A percentile compares a stretch with the other conserved stretches of the same genome.
Conservation (phyloP, 2,797 vertebrate species). For the Syngnathus rostellatus region DNA sequence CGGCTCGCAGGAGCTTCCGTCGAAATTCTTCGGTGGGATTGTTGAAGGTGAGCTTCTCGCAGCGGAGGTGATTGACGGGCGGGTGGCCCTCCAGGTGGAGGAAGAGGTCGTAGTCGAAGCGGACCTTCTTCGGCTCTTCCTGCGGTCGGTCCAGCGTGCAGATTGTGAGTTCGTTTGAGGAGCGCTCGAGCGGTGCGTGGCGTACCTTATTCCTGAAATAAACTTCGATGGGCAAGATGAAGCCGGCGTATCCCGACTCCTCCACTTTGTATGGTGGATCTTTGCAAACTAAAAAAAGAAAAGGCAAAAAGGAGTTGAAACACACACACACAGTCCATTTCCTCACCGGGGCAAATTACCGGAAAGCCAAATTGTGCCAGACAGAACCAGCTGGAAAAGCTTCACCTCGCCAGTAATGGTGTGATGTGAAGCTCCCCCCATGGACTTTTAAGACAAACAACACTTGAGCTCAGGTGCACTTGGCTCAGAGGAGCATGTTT, state of each 20-base stretch:
- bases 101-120: constrained; percentile 98
- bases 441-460: constrained; percentile 55
- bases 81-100: constrained; percentile 97
- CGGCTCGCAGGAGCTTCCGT: constrained; percentile 90
- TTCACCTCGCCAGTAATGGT: constrained; percentile 9
- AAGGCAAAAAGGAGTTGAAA: constrained; percentile 3
- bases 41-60: constrained; percentile 99
- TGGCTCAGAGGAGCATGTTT: constrained; percentile 38
- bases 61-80: constrained; percentile 97
- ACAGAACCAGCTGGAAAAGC: constrained; percentile 11
- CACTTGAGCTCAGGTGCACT: constrained; percentile 42
- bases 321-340: background rate
- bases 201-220: constrained; percentile 98
- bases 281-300: constrained; percentile 85
- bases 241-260: constrained; percentile 97
- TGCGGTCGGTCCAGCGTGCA: constrained; percentile 34
- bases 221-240: constrained; percentile 97
- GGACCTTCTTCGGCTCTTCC: constrained; percentile 99
- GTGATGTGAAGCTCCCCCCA: constrained; percentile 10
- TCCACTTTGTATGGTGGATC: constrained; percentile 98
- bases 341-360: constrained; percentile 52
- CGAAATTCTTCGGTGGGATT: constrained; percentile 97
- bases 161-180: background rate
- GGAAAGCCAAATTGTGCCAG: background rate
- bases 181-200: too few species aligned